These are phyloP conservation scores for Prosapia bicincta DNA, from an alignment of 2,888 invertebrate genomes.

Conservation along the genomic window DNA sequence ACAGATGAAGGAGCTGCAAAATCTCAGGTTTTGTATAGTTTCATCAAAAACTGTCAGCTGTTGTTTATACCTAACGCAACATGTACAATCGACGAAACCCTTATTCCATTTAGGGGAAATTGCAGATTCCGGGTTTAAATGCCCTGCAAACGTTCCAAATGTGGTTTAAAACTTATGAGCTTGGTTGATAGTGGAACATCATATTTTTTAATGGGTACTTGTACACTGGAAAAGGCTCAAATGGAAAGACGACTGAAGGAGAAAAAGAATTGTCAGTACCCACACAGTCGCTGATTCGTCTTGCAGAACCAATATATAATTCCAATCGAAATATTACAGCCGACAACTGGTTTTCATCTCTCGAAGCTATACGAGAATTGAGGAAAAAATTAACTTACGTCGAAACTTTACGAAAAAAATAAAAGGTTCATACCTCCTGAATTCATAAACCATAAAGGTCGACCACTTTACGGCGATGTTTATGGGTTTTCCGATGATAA, in stretches of 20 bases:
- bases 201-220: constrained; percentile 40
- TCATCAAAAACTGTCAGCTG: neutral
- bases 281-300: constrained; percentile 39
- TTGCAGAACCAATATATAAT: constrained; percentile 38
- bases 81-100: constrained; percentile 8
- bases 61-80: neutral
- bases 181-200: constrained; percentile 34
- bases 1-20: constrained; percentile 7
- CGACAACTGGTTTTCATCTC: constrained; percentile 42
- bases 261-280: constrained; percentile 39
- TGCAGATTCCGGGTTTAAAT: neutral
- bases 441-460: constrained; percentile 14
- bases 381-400: constrained; percentile 8
- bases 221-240: constrained; percentile 40
- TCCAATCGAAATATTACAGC: too few species aligned
- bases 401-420: too few species aligned
- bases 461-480: neutral
- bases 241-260: constrained; percentile 36
- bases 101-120: neutral
- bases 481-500: constrained; percentile 28
- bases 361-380: constrained; percentile 37
- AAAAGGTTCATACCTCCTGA: constrained; percentile 23
- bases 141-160: constrained; percentile 33
- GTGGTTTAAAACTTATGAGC: constrained; percentile 37
- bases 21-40: neutral